A percentile compares a stretch with the other conserved stretches of the same genome.
phyloP scores from a whole-genome alignment of 2,113 vertebrate genomes.

The Oophaga pumilio region DNA sequence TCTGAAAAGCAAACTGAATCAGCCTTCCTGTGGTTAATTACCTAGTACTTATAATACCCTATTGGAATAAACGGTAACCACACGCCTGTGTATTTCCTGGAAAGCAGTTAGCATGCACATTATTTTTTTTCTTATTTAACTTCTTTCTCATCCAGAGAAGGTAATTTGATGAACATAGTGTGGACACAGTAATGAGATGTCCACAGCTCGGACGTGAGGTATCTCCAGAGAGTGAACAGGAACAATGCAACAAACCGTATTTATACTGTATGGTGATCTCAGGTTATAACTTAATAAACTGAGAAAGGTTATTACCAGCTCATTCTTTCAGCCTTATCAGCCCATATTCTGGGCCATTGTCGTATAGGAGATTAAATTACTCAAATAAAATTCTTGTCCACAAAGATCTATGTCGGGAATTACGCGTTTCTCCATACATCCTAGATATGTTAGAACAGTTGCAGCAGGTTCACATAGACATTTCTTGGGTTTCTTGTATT shows the following conservation, averaged over 20 bases:
- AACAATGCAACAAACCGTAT: neutral
- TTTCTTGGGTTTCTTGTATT: neutral
- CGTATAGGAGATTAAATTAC: neutral
- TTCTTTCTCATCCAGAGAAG: neutral
- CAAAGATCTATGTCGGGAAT: neutral
- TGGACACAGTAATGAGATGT: constrained; percentile 4
- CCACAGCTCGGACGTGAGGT: neutral
- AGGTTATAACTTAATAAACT: neutral
- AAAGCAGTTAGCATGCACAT: neutral
- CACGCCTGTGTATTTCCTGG: neutral
- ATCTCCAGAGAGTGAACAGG: neutral
- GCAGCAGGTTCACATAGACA: neutral
- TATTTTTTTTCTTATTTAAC: neutral
- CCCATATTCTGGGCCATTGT: neutral
- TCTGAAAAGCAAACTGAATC: no score
- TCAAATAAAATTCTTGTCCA: neutral
- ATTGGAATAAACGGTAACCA: neutral
- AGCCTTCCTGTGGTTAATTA: neutral
- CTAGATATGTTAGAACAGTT: neutral
- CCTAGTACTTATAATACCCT: neutral
- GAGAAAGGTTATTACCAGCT: neutral
- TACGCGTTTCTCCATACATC: neutral
- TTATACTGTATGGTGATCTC: neutral
- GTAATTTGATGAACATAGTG: neutral
- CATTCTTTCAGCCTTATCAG: neutral